phyloP scores from a whole-genome alignment of 2,888 invertebrate genomes.

The Polymixis lichenea region DNA sequence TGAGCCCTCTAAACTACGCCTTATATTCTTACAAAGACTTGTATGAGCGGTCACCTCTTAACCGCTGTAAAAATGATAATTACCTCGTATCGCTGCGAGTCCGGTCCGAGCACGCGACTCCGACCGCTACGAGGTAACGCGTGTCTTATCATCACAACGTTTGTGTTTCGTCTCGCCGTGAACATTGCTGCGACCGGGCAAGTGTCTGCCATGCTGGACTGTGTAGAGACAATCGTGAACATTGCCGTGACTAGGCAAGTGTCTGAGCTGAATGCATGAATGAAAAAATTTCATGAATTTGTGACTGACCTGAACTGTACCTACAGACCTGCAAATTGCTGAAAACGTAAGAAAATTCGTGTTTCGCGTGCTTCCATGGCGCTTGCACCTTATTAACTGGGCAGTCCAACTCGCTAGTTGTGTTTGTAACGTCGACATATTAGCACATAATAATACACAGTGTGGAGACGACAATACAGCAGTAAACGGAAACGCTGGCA shows the following conservation, averaged over 20 bases:
- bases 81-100: background rate
- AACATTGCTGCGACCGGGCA: no score
- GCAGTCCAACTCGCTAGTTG: background rate
- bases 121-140: background rate
- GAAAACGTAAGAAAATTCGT: background rate
- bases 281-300: no score
- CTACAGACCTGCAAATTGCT: background rate
- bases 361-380: background rate
- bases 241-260: no score
- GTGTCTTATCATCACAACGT: background rate
- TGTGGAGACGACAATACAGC: background rate
- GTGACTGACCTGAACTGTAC: background rate
- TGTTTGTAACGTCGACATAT: background rate
- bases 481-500: no score
- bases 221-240: no score
- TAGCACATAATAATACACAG: background rate
- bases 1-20: background rate
- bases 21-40: background rate
- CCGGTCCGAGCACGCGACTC: background rate
- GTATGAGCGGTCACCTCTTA: slow-evolving; percentile 2
- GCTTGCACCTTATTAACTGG: no score
- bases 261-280: no score
- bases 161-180: background rate
- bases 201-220: background rate
- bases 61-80: background rate